Base-by-base conservation (phyloP, 2,888 invertebrate species). In the Altica lythri region DNA sequence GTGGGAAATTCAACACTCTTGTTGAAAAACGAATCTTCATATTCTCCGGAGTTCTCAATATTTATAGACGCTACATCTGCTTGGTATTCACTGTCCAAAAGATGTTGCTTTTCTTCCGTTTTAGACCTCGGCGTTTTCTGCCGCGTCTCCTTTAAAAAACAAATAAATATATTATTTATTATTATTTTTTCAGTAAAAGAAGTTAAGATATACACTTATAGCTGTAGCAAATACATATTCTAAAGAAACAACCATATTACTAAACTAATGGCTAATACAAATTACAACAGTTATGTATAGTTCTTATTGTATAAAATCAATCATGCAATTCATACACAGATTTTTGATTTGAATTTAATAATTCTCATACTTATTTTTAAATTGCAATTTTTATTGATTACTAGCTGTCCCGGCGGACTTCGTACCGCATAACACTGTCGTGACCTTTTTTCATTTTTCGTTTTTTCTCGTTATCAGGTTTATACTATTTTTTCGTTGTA, bases 1-100 rank as follows among this genome's bases (percentile, higher is more conserved):
- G 90, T 90, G 1, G 90, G 90, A 75, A 90, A 86, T 68, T 89
- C 88, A 64, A 90, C 74, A 51, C 83, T 80, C 65, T 90, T 80
- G 71, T 89, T 86, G 12, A 83, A 77, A 8, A 85, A 79, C 34
- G 88, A 88, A 72, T 87, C 79, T 13, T 61, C 60, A 32, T 61
- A 52, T 2, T 52, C 30, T 6, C 42, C 25, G 6, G 52, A 57
- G 16, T 48, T 30, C 68, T 68, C 50, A 65, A 64, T 35, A 64
- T 68, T 59, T n/a, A 64, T 53, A 8, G 65, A 55, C 16, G 64
- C 50, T 14, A 63, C 64, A 16, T 71, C 73, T 51, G 66, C 66
- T 46, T 69, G 68, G 29, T 72, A 72, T 46, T 76, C 76, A 37
- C 68, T 68, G 61, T 79, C 80, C 56, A 86, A 79, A 53, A 88